phyloP scores from a whole-genome alignment of 2,797 vertebrate genomes.

The Sarcoramphus papa region DNA sequence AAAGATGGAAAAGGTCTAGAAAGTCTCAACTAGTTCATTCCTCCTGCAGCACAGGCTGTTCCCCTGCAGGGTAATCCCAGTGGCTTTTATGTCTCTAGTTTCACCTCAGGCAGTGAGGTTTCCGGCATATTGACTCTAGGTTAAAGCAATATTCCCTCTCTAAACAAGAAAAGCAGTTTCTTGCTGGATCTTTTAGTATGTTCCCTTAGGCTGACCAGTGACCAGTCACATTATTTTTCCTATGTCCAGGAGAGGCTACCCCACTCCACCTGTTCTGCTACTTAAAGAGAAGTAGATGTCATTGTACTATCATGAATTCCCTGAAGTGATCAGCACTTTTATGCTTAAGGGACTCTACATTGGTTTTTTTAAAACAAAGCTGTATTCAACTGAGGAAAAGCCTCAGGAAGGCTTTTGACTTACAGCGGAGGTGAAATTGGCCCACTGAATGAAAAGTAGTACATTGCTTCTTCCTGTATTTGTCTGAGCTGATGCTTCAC shows the following conservation, averaged over 20 bases:
- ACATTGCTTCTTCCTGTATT: background rate
- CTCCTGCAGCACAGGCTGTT: background rate
- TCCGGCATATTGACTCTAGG: background rate
- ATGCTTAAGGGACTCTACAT: background rate
- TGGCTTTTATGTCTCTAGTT: background rate
- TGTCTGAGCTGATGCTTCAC: conserved; percentile 19
- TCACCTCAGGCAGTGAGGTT: background rate
- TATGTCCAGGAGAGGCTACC: background rate
- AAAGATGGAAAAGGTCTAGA: background rate
- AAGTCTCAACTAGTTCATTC: background rate
- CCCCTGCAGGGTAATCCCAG: background rate
- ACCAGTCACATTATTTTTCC: background rate
- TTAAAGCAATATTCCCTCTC: background rate
- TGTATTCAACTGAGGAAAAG: background rate
- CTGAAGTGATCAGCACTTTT: background rate
- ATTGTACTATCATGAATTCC: background rate
- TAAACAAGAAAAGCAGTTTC: background rate
- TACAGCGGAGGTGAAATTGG: background rate
- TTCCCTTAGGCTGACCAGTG: background rate
- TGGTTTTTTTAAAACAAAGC: background rate
- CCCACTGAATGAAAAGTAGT: background rate
- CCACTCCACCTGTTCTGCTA: background rate
- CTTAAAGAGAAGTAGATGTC: background rate
- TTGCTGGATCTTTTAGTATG: background rate
- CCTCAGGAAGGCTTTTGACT: background rate